Evolutionary conservation across 30 jellyfish, hydroid and myxozoan genomes (phyloP).

Genomic region (Hydractinia echinata): DNA sequence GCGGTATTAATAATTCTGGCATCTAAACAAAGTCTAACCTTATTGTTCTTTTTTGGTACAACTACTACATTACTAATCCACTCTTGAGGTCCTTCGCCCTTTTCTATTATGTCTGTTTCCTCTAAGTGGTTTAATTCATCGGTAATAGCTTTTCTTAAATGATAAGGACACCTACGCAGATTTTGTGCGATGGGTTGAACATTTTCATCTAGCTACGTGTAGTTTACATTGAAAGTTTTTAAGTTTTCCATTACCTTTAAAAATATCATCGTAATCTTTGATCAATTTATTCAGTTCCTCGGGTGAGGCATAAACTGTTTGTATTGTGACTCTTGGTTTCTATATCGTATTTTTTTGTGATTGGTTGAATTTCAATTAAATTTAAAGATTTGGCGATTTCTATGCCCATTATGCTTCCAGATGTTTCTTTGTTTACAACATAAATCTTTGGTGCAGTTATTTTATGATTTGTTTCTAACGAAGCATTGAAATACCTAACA

Average conservation of each 20-base stretch:
- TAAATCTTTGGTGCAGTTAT: too few relatives aligned
- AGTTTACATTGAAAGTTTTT: constrained; percentile 52
- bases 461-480: too few relatives aligned
- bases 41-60: constrained; percentile 48
- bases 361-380: not conserved
- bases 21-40: constrained; percentile 51
- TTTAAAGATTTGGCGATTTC: not conserved
- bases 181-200: constrained; percentile 48
- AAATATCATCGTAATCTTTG: constrained; percentile 30
- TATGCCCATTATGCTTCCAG: not conserved
- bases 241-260: constrained; percentile 48
- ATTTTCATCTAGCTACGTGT: constrained; percentile 35
- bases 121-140: constrained; percentile 45
- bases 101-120: constrained; percentile 44
- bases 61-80: constrained; percentile 71
- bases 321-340: not conserved
- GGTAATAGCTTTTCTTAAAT: constrained; percentile 41
- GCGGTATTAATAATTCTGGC: constrained; percentile 44
- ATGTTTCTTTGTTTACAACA: too few relatives aligned
- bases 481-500: too few relatives aligned
- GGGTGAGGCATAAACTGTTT: not conserved
- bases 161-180: constrained; percentile 43
- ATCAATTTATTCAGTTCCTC: not conserved
- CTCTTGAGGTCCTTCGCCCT: constrained; percentile 59
- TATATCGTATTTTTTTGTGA: not conserved